phyloP scores from a whole-genome alignment of 2,797 vertebrate genomes.

The Apodemus agrarius region DNA sequence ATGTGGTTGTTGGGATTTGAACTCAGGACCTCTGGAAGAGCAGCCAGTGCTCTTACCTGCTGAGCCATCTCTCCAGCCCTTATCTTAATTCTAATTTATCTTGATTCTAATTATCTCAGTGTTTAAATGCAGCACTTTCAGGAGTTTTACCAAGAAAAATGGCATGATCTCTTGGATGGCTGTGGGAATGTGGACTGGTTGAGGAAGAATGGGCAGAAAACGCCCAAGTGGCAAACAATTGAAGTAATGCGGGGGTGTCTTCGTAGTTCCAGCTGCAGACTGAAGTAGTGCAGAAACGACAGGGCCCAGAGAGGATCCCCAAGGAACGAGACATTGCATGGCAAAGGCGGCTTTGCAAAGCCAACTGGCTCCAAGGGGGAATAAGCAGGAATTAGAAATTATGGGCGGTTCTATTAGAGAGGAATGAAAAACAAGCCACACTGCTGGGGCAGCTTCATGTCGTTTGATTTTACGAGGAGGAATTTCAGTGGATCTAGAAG shows the following conservation, averaged over 20 bases:
- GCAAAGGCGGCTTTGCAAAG: background rate
- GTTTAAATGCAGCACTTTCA: slow-evolving; percentile 3
- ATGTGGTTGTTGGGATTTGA: no score
- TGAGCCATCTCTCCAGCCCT: no score
- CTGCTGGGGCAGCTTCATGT: background rate
- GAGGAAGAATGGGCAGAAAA: background rate
- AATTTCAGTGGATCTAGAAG: slow-evolving; percentile 44
- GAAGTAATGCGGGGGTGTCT: background rate
- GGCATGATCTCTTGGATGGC: background rate
- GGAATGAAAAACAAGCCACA: slow-evolving; percentile 54
- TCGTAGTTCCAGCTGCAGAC: background rate
- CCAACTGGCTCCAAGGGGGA: slow-evolving; percentile 8
- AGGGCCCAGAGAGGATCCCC: background rate
- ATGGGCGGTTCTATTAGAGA: background rate
- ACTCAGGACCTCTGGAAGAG: no score
- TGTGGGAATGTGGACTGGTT: background rate
- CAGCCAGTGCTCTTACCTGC: no score
- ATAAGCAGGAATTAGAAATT: slow-evolving; percentile 45
- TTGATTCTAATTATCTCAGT: background rate
- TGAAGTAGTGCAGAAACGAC: background rate
- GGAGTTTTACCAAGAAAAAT: slow-evolving; percentile 4
- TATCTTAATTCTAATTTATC: background rate
- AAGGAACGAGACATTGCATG: background rate
- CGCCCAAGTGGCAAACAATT: background rate
- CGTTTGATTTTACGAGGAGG: slow-evolving; percentile 25